Evolutionary conservation across 2,888 invertebrate genomes (phyloP), one percentile per base, ranked within the genome.

Genomic region (Limenitis camilla): DNA sequence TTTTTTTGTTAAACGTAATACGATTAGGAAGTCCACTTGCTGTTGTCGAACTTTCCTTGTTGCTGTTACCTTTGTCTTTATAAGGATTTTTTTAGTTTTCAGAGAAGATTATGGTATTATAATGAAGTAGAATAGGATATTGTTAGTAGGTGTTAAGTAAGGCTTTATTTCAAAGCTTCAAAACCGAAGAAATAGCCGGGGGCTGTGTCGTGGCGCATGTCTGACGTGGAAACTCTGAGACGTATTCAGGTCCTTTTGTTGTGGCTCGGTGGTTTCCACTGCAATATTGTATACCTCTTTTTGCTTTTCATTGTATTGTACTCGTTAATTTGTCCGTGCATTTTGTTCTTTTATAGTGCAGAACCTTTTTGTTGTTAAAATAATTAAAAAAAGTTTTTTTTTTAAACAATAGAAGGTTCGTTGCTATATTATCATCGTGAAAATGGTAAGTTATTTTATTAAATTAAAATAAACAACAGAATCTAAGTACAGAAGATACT

Each of bases 231-330:
- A 38, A 30, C 42, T 33, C 52, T 33, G 30, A 51, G 52, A 53
- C 43, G 46, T 41, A 45, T 33, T 53, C 51, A 47, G 46, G 38
- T 54, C 54, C 58, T 56, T 58, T 60, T 58, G 60, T 60, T 55
- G 50, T 57, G 55, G 45, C 39, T 40, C 19, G 35, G 35, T 55
- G 40, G 35, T 45, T 45, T 33, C 47, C 44, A 49, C 45, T 52
- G 48, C 51, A 36, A 53, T 49, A 48, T 52, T 48, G 43, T 42
- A 31, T 39, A 31, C 39, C 39, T 48, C 43, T 43, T 48, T 52
- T 48, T 38, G 40, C 40, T 48, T 48, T 52, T 43, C 43, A 11
- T 32, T 8, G 29, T 31, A 43, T 52, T 52, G 52, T 48, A 27
- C 39, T 32, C 5, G 42, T 33, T 31, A 48, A 31, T 32, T 30